phyloP scores from a whole-genome alignment of 2,888 invertebrate species.

The Nymphalis c-album region DNA sequence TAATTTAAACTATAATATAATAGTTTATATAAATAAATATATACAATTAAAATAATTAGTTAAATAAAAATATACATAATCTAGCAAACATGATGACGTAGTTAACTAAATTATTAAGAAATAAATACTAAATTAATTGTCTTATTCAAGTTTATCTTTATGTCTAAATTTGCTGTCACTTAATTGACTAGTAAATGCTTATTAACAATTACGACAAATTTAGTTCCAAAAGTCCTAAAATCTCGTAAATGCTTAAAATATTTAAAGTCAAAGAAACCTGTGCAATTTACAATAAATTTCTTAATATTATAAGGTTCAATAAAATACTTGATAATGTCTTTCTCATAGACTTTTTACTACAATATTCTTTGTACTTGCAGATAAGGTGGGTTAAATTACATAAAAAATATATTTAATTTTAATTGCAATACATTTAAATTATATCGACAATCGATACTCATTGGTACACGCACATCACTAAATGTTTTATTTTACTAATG shows the following conservation, averaged over 20 bases:
- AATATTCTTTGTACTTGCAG: not conserved
- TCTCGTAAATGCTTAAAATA: not conserved
- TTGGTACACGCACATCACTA: slow-evolving; percentile 8
- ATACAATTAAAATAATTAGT: not conserved
- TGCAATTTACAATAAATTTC: slow-evolving; percentile 1
- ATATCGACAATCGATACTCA: not conserved
- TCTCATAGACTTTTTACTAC: not conserved
- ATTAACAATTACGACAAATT: slow-evolving; percentile 2
- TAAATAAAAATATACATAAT: not conserved
- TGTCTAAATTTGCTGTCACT: slow-evolving; percentile 21
- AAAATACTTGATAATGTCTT: not conserved
- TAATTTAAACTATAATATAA: too few species aligned
- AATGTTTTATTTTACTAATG: not conserved
- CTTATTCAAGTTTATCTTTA: not conserved
- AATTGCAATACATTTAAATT: not conserved
- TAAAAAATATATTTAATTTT: slow-evolving; percentile 4
- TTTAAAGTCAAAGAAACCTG: not conserved
- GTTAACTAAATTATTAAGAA: too few species aligned
- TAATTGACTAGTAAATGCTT: slow-evolving; percentile 40
- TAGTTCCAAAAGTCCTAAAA: not conserved
- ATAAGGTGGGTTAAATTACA: slow-evolving; percentile 8
- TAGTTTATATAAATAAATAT: too few species aligned
- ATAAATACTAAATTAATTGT: not conserved
- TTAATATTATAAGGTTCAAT: not conserved
- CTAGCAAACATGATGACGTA: too few species aligned